A percentile compares a stretch with the other conserved stretches of the same genome.
Evolutionary conservation across 2,888 invertebrate species (phyloP).

Genomic region (Gymnosoma rotundatum): DNA sequence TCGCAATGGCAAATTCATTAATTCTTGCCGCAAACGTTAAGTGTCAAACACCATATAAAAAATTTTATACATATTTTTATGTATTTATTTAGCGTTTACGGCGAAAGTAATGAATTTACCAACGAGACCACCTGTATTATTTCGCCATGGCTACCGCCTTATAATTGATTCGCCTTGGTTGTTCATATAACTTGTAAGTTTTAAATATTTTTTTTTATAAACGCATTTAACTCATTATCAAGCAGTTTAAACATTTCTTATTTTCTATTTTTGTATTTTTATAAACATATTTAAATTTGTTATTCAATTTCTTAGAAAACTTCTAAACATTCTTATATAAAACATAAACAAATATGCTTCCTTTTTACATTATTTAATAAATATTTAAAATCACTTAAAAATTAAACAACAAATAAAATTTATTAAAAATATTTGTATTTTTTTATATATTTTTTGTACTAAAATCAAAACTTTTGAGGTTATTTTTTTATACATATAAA

Average conservation of each 20-base stretch:
- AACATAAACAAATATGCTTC: slow-evolving; percentile 60
- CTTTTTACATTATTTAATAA: slow-evolving; percentile 58
- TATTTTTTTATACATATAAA: slow-evolving; percentile 16
- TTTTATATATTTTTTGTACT: slow-evolving; percentile 62
- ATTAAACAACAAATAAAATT: slow-evolving; percentile 19
- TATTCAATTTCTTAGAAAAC: slow-evolving; percentile 71
- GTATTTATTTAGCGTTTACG: too few relatives aligned
- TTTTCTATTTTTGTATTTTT: slow-evolving; percentile 18
- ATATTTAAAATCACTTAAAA: slow-evolving; percentile 15
- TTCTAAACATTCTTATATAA: slow-evolving; percentile 68
- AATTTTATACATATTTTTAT: too few relatives aligned
- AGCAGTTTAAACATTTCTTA: slow-evolving; percentile 38
- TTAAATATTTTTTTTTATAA: slow-evolving; percentile 72
- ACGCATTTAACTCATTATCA: slow-evolving; percentile 66
- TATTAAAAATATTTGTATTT: slow-evolving; percentile 27
- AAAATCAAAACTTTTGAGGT: slow-evolving; percentile 45
- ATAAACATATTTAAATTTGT: slow-evolving; percentile 61
- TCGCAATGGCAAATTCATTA: too few relatives aligned
- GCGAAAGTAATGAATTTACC: too few relatives aligned
- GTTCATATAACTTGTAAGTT: slow-evolving; percentile 63
- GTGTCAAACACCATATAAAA: too few relatives aligned
- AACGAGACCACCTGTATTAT: too few relatives aligned
- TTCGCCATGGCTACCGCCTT: too few relatives aligned
- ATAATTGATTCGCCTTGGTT: too few relatives aligned
- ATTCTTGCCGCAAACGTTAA: too few relatives aligned